These are phyloP conservation scores for Cassiopea xamachana DNA, from an alignment of 30 jellyfish, hydroid and myxozoan species.

Conservation along the genomic window DNA sequence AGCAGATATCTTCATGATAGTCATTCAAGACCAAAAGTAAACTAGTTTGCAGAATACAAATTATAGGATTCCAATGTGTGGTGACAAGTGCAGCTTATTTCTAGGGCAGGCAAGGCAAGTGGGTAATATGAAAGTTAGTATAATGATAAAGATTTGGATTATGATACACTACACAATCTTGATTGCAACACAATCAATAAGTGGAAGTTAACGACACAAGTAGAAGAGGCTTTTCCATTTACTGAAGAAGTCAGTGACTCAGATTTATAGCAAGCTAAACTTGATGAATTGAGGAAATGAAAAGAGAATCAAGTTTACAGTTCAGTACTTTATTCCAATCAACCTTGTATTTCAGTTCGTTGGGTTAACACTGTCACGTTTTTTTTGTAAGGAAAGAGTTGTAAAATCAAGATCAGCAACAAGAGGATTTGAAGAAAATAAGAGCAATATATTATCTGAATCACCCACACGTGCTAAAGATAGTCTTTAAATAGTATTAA, in stretches of 20 bases:
- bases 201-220: background rate
- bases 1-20: background rate
- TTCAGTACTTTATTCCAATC: background rate
- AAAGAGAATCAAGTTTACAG: background rate
- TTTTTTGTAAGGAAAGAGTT: background rate
- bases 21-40: background rate
- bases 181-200: background rate
- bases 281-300: background rate
- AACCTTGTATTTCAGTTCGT: background rate
- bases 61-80: background rate
- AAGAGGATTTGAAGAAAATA: background rate
- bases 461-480: background rate
- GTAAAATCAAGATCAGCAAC: background rate
- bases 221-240: background rate
- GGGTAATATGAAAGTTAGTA: background rate
- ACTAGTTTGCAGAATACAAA: background rate
- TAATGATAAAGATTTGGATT: background rate
- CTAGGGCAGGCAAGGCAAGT: background rate
- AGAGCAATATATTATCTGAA: background rate
- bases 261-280: background rate
- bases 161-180: background rate
- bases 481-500: background rate
- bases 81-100: background rate
- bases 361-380: background rate
- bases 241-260: background rate